Evolutionary conservation across 2,888 invertebrate genomes (phyloP).

Genomic region (Cheilosia soror): DNA sequence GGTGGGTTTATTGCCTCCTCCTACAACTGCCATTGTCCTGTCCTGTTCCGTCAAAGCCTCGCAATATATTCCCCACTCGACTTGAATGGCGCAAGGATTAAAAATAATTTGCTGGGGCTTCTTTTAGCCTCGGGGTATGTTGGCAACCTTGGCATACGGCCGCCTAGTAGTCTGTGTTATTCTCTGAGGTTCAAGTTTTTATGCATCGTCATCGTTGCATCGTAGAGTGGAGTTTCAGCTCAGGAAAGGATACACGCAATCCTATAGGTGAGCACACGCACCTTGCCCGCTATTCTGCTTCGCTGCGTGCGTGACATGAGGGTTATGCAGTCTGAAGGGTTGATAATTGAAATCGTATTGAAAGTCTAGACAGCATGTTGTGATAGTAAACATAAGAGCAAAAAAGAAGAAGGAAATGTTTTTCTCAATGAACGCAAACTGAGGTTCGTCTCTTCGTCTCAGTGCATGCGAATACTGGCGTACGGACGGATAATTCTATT

Average conservation of each 20-base stretch:
- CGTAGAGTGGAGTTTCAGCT: background rate
- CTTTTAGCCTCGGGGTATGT: constrained; percentile 42
- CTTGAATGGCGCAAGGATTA: constrained; percentile 15
- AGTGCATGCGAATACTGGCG: constrained; percentile 56
- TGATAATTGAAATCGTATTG: constrained; percentile 66
- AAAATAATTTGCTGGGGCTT: constrained; percentile 64
- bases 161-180: constrained; percentile 2
- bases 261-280: constrained; percentile 28
- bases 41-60: background rate
- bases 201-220: constrained; percentile 20
- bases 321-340: constrained; percentile 55
- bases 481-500: constrained; percentile 12
- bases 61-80: background rate
- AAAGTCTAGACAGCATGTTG: constrained; percentile 68
- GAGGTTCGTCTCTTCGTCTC: constrained; percentile 47
- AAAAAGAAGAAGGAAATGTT: constrained; percentile 31
- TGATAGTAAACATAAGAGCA: constrained; percentile 43
- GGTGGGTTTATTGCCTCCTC: constrained; percentile 39
- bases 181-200: constrained; percentile 33
- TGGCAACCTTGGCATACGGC: constrained; percentile 69
- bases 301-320: constrained; percentile 64
- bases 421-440: constrained; percentile 47
- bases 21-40: constrained; percentile 66
- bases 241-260: background rate
- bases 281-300: constrained; percentile 58